phyloP scores from a whole-genome alignment of 2,888 invertebrate genomes.

The Lamproptera curius region DNA sequence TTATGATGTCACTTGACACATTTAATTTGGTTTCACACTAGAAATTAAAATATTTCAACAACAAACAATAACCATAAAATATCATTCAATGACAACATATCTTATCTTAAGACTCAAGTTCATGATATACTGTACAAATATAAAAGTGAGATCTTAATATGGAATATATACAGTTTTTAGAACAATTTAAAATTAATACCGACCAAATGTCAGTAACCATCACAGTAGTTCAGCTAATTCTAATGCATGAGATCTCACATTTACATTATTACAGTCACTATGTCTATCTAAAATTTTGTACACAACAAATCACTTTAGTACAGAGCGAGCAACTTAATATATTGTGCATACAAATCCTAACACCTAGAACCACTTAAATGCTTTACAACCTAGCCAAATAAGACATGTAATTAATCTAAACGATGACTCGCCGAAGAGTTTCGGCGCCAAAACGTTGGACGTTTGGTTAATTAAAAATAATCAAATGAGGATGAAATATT shows the following conservation, averaged over 20 bases:
- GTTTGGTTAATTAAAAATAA: too few relatives aligned
- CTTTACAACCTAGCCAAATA: neutral
- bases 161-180: conserved; percentile 37
- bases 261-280: conserved; percentile 51
- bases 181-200: conserved; percentile 35
- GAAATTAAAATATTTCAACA: conserved; percentile 19
- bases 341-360: conserved; percentile 28
- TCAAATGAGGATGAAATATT: too few relatives aligned
- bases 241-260: conserved; percentile 55
- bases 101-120: conserved; percentile 18
- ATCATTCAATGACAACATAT: conserved; percentile 17
- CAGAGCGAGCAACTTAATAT: conserved; percentile 41
- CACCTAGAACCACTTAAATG: conserved; percentile 2
- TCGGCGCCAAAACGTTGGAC: too few relatives aligned
- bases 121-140: conserved; percentile 49
- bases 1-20: conserved; percentile 16
- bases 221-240: conserved; percentile 47
- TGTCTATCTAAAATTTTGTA: conserved; percentile 30
- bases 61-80: conserved; percentile 17
- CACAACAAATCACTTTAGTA: conserved; percentile 31
- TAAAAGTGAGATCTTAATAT: conserved; percentile 60
- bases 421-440: too few relatives aligned
- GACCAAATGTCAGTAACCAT: conserved; percentile 54
- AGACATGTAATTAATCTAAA: too few relatives aligned
- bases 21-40: conserved; percentile 19